Evolutionary conservation across 2,113 vertebrate species (phyloP).

Genomic region (Myiopsitta monachus): DNA sequence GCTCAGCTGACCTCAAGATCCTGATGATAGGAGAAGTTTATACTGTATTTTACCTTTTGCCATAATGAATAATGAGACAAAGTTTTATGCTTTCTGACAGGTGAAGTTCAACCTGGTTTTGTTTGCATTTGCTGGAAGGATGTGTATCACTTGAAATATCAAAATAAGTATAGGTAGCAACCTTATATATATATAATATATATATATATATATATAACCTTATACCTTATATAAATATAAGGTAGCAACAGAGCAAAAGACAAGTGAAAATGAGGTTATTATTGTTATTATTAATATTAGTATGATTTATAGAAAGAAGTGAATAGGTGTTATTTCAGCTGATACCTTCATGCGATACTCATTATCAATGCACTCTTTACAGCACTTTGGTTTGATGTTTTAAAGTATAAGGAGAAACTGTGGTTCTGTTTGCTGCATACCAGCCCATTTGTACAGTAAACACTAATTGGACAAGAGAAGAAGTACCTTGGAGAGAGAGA

Average conservation of each 20-base stretch:
- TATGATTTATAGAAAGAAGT: not conserved
- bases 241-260: not conserved
- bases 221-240: too few relatives aligned
- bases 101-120: not conserved
- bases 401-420: not conserved
- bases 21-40: conserved; percentile 16
- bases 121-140: not conserved
- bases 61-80: not conserved
- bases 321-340: not conserved
- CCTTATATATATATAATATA: too few relatives aligned
- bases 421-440: not conserved
- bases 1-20: conserved; percentile 44
- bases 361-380: not conserved
- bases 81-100: not conserved
- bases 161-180: not conserved
- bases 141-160: not conserved
- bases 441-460: not conserved
- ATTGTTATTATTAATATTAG: not conserved
- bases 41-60: not conserved
- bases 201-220: too few relatives aligned
- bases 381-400: not conserved
- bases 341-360: fast-evolving
- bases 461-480: not conserved
- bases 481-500: not conserved
- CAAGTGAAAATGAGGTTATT: fast-evolving